These are phyloP conservation scores for Alectura lathami DNA, from an alignment of 2,113 vertebrate genomes.

Conservation along the genomic window DNA sequence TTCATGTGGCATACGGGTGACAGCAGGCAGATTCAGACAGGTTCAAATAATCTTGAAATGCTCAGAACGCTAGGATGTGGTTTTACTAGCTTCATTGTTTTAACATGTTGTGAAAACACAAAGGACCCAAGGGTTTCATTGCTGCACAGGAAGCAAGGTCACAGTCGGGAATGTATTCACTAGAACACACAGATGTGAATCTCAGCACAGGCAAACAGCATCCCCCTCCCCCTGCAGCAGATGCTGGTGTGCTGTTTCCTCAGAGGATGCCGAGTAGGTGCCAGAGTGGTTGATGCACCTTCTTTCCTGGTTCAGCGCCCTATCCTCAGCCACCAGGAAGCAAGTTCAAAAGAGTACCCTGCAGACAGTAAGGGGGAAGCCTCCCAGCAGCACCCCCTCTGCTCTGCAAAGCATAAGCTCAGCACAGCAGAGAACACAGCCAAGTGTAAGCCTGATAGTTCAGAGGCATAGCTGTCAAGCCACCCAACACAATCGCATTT, in stretches of 20 bases:
- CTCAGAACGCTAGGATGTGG: rapidly evolving
- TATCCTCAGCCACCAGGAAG: background rate
- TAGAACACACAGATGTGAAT: background rate
- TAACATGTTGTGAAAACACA: background rate
- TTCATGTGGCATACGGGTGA: background rate
- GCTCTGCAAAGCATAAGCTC: background rate
- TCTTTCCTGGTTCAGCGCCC: background rate
- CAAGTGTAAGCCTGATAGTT: background rate
- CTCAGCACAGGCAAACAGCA: background rate
- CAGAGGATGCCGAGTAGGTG: background rate
- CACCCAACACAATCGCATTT: background rate
- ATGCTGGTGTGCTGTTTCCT: background rate
- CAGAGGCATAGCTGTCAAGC: background rate
- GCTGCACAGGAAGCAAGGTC: background rate
- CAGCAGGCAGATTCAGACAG: background rate
- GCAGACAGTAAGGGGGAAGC: background rate
- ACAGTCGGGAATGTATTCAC: background rate
- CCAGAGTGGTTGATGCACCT: background rate
- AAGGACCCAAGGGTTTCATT: background rate
- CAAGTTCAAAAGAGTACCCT: background rate
- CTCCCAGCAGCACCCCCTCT: background rate
- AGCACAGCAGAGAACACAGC: background rate
- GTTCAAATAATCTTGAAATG: background rate
- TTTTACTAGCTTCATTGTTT: background rate
- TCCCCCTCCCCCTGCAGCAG: background rate